Evolutionary conservation across 2,797 vertebrate genomes (phyloP).

Genomic region (Loriculus beryllinus): DNA sequence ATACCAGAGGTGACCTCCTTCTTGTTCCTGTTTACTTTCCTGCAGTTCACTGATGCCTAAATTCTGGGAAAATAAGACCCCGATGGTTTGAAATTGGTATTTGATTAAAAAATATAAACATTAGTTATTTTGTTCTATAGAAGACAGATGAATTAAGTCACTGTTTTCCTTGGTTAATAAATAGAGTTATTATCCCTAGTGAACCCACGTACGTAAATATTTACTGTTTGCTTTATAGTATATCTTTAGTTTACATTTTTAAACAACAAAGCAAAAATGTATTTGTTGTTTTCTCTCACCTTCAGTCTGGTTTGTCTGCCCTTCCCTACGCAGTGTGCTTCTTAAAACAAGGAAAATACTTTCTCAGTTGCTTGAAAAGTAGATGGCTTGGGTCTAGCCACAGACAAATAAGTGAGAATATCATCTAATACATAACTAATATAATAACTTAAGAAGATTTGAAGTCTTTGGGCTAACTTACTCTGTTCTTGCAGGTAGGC

Average conservation of each 20-base stretch:
- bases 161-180: background rate
- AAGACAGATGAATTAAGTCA: background rate
- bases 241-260: background rate
- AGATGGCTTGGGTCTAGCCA: background rate
- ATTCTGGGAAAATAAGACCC: background rate
- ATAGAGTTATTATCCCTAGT: background rate
- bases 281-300: background rate
- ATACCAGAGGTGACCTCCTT: background rate
- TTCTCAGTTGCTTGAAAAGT: background rate
- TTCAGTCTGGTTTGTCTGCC: background rate
- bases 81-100: background rate
- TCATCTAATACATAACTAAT: background rate
- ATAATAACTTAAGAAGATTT: background rate
- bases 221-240: background rate
- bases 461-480: background rate
- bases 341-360: background rate
- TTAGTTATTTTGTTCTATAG: background rate
- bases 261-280: background rate
- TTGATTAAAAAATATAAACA: background rate
- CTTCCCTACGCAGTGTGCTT: background rate
- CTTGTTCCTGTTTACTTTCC: background rate
- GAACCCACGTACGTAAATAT: background rate
- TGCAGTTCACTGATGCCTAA: background rate
- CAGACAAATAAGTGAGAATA: background rate
- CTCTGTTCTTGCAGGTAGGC: background rate